phyloP scores from a whole-genome alignment of 2,888 invertebrate species.

The Hanleya hanleyi region DNA sequence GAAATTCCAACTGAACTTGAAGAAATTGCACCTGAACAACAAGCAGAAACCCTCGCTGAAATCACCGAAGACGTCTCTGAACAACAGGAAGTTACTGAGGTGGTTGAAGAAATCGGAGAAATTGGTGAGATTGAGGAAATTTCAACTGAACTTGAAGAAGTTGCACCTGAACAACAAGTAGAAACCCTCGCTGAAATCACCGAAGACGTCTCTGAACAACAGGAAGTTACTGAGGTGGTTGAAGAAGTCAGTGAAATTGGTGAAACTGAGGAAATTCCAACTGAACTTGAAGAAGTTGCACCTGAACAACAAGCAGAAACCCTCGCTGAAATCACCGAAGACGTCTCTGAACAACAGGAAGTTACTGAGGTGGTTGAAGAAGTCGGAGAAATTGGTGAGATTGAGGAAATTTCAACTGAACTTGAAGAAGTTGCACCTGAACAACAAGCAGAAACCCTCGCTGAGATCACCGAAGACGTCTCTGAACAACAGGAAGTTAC shows the following conservation, averaged over 20 bases:
- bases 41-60: slow-evolving; percentile 26
- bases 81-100: slow-evolving; percentile 26
- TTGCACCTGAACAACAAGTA: not conserved
- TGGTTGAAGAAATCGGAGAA: slow-evolving; percentile 17
- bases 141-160: not conserved
- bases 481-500: slow-evolving; percentile 35
- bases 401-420: slow-evolving; percentile 33
- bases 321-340: slow-evolving; percentile 29
- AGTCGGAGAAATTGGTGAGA: slow-evolving; percentile 24
- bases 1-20: slow-evolving; percentile 26
- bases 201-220: not conserved
- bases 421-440: slow-evolving; percentile 26
- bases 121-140: slow-evolving; percentile 16
- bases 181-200: not conserved
- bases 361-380: slow-evolving; percentile 28
- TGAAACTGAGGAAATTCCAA: slow-evolving; percentile 17
- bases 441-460: slow-evolving; percentile 35
- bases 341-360: slow-evolving; percentile 29
- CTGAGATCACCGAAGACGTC: slow-evolving; percentile 34
- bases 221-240: slow-evolving; percentile 15
- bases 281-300: slow-evolving; percentile 24
- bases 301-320: slow-evolving; percentile 29
- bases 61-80: slow-evolving; percentile 24
- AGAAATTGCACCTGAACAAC: slow-evolving; percentile 6
- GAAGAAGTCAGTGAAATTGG: slow-evolving; percentile 18